Evolutionary conservation across 2,797 vertebrate genomes (phyloP).

Genomic region (Euthynnus affinis): DNA sequence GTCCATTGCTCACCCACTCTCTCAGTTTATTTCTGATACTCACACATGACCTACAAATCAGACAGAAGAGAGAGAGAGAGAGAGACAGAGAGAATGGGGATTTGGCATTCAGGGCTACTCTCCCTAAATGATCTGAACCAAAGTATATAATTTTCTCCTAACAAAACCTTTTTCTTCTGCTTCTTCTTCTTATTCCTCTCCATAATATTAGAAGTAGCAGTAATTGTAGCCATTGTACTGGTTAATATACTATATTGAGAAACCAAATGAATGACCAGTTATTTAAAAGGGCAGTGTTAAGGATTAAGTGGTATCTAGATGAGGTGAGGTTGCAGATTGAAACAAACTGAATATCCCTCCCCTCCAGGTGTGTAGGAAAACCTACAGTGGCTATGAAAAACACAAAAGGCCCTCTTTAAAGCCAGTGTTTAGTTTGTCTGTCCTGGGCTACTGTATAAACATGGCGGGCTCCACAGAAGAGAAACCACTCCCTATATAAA

Average conservation of each 20-base stretch:
- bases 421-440: no score
- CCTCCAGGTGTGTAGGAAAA: no score
- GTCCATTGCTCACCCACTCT: slow-evolving; percentile 40
- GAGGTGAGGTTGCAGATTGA: no score
- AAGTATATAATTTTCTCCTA: neutral
- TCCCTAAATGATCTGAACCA: slow-evolving; percentile 23
- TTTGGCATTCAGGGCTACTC: slow-evolving; percentile 37
- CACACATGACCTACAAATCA: slow-evolving; percentile 77
- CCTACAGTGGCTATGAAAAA: no score
- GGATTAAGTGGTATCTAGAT: no score
- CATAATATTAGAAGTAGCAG: neutral
- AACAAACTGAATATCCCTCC: no score
- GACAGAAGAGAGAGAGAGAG: slow-evolving; percentile 31
- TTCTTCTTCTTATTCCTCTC: neutral
- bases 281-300: neutral
- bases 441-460: no score
- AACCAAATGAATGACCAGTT: neutral
- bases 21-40: slow-evolving; percentile 58
- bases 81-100: slow-evolving; percentile 8
- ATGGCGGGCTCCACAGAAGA: no score
- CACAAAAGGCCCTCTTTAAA: no score
- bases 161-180: neutral
- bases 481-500: no score
- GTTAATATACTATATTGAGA: neutral
- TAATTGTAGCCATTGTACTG: neutral